phyloP scores from a whole-genome alignment of 2,113 vertebrate genomes.

The Orcinus orca region DNA sequence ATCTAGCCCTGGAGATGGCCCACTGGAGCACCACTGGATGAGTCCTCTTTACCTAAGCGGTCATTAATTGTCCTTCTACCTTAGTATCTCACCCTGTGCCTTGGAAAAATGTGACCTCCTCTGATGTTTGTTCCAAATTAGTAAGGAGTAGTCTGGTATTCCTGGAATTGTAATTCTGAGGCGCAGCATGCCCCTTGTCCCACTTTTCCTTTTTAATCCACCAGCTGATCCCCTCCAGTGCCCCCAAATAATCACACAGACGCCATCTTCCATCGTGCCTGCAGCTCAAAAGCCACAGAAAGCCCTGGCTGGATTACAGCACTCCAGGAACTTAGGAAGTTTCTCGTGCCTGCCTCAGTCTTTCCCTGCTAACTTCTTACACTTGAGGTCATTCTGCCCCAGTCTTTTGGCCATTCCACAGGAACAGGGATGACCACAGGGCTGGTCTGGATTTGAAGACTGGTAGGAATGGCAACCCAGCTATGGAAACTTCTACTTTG shows the following conservation, averaged over 20 bases:
- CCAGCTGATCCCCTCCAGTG: background rate
- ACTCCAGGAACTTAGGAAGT: background rate
- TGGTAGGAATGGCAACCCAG: background rate
- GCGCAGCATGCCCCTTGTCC: background rate
- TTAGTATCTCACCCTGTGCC: background rate
- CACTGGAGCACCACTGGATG: background rate
- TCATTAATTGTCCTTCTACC: background rate
- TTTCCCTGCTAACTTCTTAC: background rate
- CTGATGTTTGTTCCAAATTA: background rate
- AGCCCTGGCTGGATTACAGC: background rate
- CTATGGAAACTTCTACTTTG: background rate
- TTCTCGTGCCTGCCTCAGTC: background rate
- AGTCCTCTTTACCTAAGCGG: background rate
- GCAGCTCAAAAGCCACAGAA: background rate
- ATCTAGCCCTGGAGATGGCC: background rate
- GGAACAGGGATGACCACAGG: background rate
- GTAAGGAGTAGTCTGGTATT: background rate
- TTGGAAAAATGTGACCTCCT: background rate
- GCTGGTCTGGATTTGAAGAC: background rate
- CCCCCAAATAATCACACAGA: background rate
- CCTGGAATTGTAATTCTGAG: background rate
- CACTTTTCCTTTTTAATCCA: background rate
- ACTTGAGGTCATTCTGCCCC: background rate
- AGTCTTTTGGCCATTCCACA: background rate
- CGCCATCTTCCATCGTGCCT: background rate